These are phyloP conservation scores for Salpingus planirostris DNA, from an alignment of 2,888 invertebrate species.

Conservation along the genomic window DNA sequence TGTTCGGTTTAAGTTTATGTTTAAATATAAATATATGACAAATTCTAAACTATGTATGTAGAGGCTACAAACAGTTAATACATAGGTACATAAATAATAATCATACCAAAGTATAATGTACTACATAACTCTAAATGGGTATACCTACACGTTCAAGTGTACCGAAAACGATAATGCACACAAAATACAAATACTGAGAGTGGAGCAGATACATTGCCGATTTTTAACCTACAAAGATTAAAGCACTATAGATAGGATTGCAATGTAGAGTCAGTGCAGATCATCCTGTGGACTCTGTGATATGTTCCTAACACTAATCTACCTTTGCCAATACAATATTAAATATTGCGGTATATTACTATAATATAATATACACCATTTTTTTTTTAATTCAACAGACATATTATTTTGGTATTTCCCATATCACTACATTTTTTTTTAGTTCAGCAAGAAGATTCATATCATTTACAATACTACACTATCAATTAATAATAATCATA, in stretches of 20 bases:
- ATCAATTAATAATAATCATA: conserved; percentile 16
- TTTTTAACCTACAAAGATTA: conserved; percentile 31
- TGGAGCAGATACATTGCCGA: conserved; percentile 32
- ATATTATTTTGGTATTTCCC: conserved; percentile 34
- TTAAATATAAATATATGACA: conserved; percentile 35
- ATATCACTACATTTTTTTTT: conserved; percentile 27
- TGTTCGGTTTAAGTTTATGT: too few species aligned
- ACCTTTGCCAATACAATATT: conserved; percentile 24
- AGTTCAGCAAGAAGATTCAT: conserved; percentile 13
- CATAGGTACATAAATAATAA: conserved; percentile 36
- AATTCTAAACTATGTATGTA: conserved; percentile 24
- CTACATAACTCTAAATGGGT: conserved; percentile 18
- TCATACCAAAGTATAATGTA: conserved; percentile 16
- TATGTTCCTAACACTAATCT: conserved; percentile 37
- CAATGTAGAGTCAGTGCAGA: conserved; percentile 37
- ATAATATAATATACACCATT: conserved; percentile 17
- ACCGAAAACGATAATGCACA: conserved; percentile 32
- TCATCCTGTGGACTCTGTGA: conserved; percentile 33
- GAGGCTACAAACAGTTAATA: conserved; percentile 23
- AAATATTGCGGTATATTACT: conserved; percentile 14
- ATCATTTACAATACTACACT: conserved; percentile 12
- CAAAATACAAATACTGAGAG: conserved; percentile 40
- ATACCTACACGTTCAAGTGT: conserved; percentile 17
- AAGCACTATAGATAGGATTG: conserved; percentile 40
- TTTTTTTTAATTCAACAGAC: conserved; percentile 23